Base-by-base conservation (phyloP, 23 tunicate genomes). In the Ciona savignyi region DNA sequence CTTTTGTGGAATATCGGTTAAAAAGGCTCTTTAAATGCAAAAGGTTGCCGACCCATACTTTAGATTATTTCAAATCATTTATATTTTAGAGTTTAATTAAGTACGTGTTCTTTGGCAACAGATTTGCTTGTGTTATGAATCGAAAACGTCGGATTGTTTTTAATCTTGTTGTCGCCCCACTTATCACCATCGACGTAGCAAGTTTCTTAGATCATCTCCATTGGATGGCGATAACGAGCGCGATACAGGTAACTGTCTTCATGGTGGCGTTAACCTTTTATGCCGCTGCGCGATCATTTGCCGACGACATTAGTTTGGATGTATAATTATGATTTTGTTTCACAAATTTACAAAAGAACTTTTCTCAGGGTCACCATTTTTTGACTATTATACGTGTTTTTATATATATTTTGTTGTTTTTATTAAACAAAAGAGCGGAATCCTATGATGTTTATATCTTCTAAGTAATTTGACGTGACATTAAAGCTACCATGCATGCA, bases 191-290 rank as follows among this genome's bases (percentile, higher is more conserved):
- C 33, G 80, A 68, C 3, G 32, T 62, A 30, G 60, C 77, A 3
- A 66, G 35, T 1, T 74, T 75, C n/a, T 1, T 61, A 22, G 87
- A 82, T 26, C 87, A 82, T 60, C 69, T 82, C 33, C 69, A 31
- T 25, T 82, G 78, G 74, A 82, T 82, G 30, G 80, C 51, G 35
- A 32, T 75, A 25, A 71, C 87, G 19, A 82, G 80, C 63, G 23
- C 70, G 26, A 56, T 82, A 6, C 87, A 82, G 32, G 65, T 74
- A 15, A 68, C 66, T 28, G 75, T 32, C 25, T 82, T 82, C 27
- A 28, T 82, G 35, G 26, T 75, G 2, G 25, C 74, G 1, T 25
- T 82, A 25, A 23, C 61, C 1, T 62, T 65, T 27, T 73, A 81
- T 51, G 48, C 23, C 51, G 27, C 78, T 15, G 22, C 49, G 4